phyloP scores from a whole-genome alignment of 2,888 invertebrate species.

The Trichacis sp. region DNA sequence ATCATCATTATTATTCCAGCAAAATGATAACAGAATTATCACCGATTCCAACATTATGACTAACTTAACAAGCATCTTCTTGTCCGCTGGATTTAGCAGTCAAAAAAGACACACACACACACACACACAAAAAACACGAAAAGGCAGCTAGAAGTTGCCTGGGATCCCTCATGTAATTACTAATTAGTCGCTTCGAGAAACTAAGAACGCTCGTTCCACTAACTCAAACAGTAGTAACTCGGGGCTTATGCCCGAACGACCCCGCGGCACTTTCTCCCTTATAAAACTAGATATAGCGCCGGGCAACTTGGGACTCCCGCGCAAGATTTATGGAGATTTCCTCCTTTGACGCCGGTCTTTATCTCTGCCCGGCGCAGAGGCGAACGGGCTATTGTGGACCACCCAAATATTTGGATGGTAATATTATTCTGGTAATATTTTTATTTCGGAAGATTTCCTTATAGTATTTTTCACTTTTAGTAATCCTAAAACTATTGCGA shows the following conservation, averaged over 20 bases:
- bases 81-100: slow-evolving; percentile 21
- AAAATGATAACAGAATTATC: slow-evolving; percentile 7
- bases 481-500: too few relatives aligned
- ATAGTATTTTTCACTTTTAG: too few relatives aligned
- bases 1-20: too few relatives aligned
- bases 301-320: slow-evolving; percentile 18
- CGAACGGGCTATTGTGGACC: too few relatives aligned
- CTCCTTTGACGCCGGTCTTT: background rate
- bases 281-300: slow-evolving; percentile 31
- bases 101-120: too few relatives aligned
- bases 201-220: slow-evolving; percentile 43
- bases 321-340: slow-evolving; percentile 32
- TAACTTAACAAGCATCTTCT: slow-evolving; percentile 13
- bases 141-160: slow-evolving; percentile 32
- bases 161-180: slow-evolving; percentile 44
- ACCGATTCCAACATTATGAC: background rate
- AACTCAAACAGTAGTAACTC: slow-evolving; percentile 36
- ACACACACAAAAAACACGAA: slow-evolving; percentile 30
- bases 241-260: slow-evolving; percentile 27
- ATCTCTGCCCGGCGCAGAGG: background rate
- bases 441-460: too few relatives aligned
- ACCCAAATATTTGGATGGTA: too few relatives aligned
- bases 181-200: slow-evolving; percentile 51
- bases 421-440: too few relatives aligned
- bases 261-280: slow-evolving; percentile 39